These are phyloP conservation scores for Plebejus anna DNA, from an alignment of 2,888 invertebrate species.

Conservation along the genomic window DNA sequence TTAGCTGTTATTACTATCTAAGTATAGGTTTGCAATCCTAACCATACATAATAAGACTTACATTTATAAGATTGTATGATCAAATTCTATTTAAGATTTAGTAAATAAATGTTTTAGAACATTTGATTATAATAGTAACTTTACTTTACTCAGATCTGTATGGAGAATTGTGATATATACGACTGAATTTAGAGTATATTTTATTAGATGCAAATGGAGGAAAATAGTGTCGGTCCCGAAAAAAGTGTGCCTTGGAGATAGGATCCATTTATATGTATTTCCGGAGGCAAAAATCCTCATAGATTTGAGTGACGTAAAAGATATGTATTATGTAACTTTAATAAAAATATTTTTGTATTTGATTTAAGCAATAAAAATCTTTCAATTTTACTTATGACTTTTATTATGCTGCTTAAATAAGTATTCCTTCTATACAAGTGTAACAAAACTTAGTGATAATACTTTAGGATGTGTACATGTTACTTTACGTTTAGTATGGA, in stretches of 20 bases:
- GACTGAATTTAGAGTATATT: conserved; percentile 60
- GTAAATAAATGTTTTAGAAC: not conserved
- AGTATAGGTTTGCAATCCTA: conserved; percentile 12
- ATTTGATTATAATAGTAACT: not conserved
- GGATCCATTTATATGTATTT: conserved; percentile 34
- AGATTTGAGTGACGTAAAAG: conserved; percentile 48
- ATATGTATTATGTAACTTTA: conserved; percentile 58
- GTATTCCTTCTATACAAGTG: no score
- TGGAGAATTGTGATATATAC: conserved; percentile 48
- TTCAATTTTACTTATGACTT: conserved; percentile 35
- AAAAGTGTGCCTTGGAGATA: conserved; percentile 59
- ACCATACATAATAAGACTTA: conserved; percentile 5
- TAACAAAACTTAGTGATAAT: no score
- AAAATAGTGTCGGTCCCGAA: conserved; percentile 41
- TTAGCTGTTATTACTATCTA: not conserved
- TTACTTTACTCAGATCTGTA: conserved; percentile 26
- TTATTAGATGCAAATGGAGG: conserved; percentile 51
- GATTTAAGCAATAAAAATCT: conserved; percentile 45
- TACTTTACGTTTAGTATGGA: no score
- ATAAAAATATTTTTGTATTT: conserved; percentile 54
- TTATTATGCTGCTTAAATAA: conserved; percentile 7
- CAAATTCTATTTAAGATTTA: conserved; percentile 12
- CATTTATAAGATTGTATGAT: conserved; percentile 15
- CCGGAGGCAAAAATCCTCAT: conserved; percentile 48
- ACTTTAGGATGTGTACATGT: no score